Evolutionary conservation across 2,113 vertebrate species (phyloP).

Genomic region (Carettochelys insculpta): DNA sequence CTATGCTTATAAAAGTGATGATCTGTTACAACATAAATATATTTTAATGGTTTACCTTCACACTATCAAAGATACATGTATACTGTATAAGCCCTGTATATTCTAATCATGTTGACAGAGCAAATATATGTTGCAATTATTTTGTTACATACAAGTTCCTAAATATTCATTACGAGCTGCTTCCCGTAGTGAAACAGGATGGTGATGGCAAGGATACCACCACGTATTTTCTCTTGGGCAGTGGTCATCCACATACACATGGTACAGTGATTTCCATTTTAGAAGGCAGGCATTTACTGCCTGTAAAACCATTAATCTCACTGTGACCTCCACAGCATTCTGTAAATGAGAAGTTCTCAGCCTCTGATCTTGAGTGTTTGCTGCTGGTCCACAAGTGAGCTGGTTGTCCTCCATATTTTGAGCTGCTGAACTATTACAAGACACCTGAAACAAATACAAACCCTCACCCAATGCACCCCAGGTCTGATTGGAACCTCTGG

Average conservation of each 20-base stretch:
- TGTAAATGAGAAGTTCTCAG: background rate
- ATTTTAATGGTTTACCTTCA: constrained; percentile 23
- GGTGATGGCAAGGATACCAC: constrained; percentile 5
- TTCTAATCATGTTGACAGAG: background rate
- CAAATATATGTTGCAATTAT: constrained; percentile 40
- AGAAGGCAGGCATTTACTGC: background rate
- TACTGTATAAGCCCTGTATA: background rate
- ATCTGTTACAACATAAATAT: constrained; percentile 9
- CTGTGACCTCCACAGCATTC: background rate
- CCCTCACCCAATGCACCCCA: background rate
- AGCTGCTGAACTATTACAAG: background rate
- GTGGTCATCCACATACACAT: rapidly evolving
- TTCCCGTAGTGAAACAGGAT: background rate
- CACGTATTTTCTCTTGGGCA: background rate
- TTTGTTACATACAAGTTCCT: constrained; percentile 43
- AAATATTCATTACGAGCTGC: constrained; percentile 40
- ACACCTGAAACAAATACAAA: background rate
- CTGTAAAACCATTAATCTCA: background rate
- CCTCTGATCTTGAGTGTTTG: background rate
- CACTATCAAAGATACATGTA: constrained; percentile 22
- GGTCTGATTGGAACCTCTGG: background rate
- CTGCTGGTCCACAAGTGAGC: background rate
- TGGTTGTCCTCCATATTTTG: background rate
- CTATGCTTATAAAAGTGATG: constrained; percentile 16
- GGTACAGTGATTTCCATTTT: background rate